A percentile compares a stretch with the other conserved stretches of the same genome.
phyloP scores from a whole-genome alignment of 2,113 vertebrate genomes.

The Onychostruthus taczanowskii region DNA sequence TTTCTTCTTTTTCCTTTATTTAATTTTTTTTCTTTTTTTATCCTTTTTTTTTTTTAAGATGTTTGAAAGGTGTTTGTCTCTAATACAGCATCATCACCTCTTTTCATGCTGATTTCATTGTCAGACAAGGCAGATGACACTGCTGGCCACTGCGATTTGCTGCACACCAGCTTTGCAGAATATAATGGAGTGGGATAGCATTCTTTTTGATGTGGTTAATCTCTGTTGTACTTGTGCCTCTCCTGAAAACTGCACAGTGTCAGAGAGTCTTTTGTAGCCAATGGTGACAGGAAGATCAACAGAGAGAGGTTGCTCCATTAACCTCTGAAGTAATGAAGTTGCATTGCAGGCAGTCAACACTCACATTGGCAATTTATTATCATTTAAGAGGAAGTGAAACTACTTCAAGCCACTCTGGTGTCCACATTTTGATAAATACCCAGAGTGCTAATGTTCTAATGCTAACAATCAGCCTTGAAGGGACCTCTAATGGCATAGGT shows the following conservation, averaged over 20 bases:
- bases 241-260: constrained; percentile 48
- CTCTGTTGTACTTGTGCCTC: constrained; percentile 58
- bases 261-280: constrained; percentile 46
- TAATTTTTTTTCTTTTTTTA: rapidly evolving
- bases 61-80: constrained; percentile 26
- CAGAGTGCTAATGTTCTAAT: background rate
- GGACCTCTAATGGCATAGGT: background rate
- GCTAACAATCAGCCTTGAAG: background rate
- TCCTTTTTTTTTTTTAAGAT: background rate
- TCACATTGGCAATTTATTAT: constrained; percentile 50
- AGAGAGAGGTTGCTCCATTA: constrained; percentile 59
- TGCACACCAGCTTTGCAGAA: background rate
- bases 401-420: constrained; percentile 48
- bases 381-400: constrained; percentile 61
- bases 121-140: constrained; percentile 23
- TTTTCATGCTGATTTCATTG: constrained; percentile 58
- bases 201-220: constrained; percentile 58
- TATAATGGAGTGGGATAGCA: constrained; percentile 32
- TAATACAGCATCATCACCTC: background rate
- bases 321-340: constrained; percentile 68
- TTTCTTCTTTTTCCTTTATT: background rate
- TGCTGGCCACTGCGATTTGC: background rate
- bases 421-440: constrained; percentile 54
- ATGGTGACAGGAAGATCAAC: constrained; percentile 59
- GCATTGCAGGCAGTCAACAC: constrained; percentile 61